Conservation (phyloP, 2,113 vertebrate genomes). For the Phylloscopus trochilus region DNA sequence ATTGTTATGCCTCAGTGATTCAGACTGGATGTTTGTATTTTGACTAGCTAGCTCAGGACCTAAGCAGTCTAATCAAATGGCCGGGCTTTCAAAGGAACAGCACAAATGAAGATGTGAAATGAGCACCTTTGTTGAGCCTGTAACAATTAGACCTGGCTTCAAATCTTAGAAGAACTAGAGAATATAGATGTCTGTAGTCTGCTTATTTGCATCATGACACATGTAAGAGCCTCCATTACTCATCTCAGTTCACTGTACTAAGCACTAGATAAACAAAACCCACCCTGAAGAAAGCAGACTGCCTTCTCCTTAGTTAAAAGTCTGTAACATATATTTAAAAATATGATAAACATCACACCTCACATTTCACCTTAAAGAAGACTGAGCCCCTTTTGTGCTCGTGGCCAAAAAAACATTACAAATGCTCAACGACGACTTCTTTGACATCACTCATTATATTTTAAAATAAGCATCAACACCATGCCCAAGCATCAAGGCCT, state of each 20-base stretch:
- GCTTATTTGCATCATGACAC: conserved; percentile 48
- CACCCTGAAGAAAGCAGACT: neutral
- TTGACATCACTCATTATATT: neutral
- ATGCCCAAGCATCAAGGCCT: neutral
- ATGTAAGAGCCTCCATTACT: neutral
- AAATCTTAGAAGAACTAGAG: neutral
- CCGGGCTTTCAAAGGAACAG: conserved; percentile 5
- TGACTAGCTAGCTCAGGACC: neutral
- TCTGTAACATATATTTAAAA: neutral
- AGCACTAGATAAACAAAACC: neutral
- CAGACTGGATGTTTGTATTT: conserved; percentile 35
- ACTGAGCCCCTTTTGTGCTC: neutral
- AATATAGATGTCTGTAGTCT: neutral
- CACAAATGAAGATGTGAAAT: neutral
- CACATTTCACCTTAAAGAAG: neutral
- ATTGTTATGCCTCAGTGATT: neutral
- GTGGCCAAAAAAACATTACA: neutral
- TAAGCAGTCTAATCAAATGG: neutral
- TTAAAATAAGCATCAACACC: neutral
- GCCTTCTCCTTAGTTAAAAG: neutral
- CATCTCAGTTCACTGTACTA: neutral
- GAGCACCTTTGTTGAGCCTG: neutral
- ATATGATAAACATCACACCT: neutral
- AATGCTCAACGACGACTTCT: neutral
- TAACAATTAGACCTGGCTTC: conserved; percentile 1